Percentiles rank a stretch among this genome's conserved stretches.
Conservation (phyloP, 2,888 invertebrate species). For the Rosalia funebris region DNA sequence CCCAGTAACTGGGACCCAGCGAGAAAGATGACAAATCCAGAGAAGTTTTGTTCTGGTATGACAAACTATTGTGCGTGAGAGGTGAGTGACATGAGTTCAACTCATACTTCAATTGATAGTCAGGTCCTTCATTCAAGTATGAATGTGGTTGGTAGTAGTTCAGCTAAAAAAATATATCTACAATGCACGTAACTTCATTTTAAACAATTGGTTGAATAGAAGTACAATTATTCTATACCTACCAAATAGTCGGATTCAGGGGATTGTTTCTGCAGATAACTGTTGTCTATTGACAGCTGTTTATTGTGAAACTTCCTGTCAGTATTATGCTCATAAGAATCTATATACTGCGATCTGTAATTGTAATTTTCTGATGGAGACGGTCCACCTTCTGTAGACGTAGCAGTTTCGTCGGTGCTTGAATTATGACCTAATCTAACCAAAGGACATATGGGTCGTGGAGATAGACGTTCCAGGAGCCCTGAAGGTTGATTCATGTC, state of each 20-base stretch:
- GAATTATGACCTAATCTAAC: slow-evolving; percentile 60
- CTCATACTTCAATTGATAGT: slow-evolving; percentile 43
- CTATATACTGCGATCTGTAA: slow-evolving; percentile 48
- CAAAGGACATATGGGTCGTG: slow-evolving; percentile 69
- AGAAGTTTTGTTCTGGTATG: slow-evolving; percentile 56
- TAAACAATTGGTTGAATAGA: too few relatives aligned
- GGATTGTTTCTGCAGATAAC: slow-evolving; percentile 49
- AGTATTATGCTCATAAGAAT: slow-evolving; percentile 45
- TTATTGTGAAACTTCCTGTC: slow-evolving; percentile 40
- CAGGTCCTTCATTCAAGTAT: slow-evolving; percentile 45
- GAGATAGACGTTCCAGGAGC: slow-evolving; percentile 58
- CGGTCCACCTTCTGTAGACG: slow-evolving; percentile 47
- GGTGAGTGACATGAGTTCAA: slow-evolving; percentile 34
- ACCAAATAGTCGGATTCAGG: slow-evolving; percentile 49
- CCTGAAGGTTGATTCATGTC: slow-evolving; percentile 55
- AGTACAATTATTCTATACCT: neutral
- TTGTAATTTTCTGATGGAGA: slow-evolving; percentile 49
- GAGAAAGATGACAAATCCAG: slow-evolving; percentile 61
- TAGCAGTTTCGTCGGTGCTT: slow-evolving; percentile 52
- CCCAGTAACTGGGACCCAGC: slow-evolving; percentile 61
- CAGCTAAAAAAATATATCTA: slow-evolving; percentile 50
- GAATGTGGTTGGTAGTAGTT: slow-evolving; percentile 52
- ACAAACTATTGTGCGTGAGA: slow-evolving; percentile 34
- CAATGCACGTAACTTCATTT: too few relatives aligned
- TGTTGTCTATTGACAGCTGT: slow-evolving; percentile 45